Evolutionary conservation across 2,797 vertebrate species (phyloP), one percentile per base, ranked within the genome.

Genomic region (Avahi laniger): DNA sequence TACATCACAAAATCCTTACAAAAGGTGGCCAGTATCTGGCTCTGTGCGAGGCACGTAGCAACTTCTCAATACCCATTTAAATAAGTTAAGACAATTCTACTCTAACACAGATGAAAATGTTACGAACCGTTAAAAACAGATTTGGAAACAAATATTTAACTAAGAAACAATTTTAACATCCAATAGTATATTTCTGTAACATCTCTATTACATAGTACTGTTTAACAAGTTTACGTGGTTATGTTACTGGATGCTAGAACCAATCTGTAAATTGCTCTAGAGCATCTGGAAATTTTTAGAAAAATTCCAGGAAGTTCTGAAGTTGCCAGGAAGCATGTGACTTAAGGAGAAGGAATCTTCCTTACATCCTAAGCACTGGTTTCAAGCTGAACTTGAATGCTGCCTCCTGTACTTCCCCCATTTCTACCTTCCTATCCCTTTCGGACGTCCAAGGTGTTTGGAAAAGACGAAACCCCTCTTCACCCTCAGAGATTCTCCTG

Each of bases 21-120:
- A 59, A 69, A 88, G 43, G 70, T 41, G 24, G 28, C 41, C 1
- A 48, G n/a, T 4, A 14, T 26, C 54, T 0, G 5, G 46, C 12
- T 0, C 33, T 2, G 4, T 5, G 26, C 0, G 9, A 5, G 54
- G 41, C 63, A 50, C 0, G 9, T 0, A 14, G 14, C 35, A 26
- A 13, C 24, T 13, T 46, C 75, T 88, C 26, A 14, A 24, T 1
- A 8, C 26, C 54, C 69, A 15, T 22, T 24, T 26, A 24, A 38
- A 61, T 8, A 26, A 35, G 33, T 1, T 2, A 48, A 78, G 57
- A 52, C 41, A 38, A 17, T 59, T 59, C 43, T 24, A 43, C 26
- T 15, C 67, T 70, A 43, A 82, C 1, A 4, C 4, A 48, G 26
- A 30, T 7, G 14, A 33, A 78, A 70, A 67, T 7, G 38, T 11